Evolutionary conservation across 2,888 invertebrate genomes (phyloP).

Genomic region (Stictocephala bisonia): DNA sequence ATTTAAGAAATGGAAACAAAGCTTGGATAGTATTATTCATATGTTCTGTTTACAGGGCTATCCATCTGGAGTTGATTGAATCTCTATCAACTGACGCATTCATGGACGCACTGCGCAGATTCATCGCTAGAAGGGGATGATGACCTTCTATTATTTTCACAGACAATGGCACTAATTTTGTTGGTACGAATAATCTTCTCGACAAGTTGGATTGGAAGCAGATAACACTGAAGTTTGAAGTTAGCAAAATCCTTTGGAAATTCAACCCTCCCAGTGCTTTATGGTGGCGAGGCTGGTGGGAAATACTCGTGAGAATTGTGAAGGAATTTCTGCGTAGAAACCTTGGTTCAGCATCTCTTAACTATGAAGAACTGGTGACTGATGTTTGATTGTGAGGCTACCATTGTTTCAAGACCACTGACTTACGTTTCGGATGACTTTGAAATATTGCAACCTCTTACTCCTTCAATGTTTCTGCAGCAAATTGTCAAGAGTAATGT

Average conservation of each 20-base stretch:
- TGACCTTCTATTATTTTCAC: constrained; percentile 60
- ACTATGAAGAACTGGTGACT: constrained; percentile 47
- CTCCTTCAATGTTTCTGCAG: constrained; percentile 43
- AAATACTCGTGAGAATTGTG: constrained; percentile 40
- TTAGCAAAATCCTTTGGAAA: constrained; percentile 57
- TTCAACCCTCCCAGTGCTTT: constrained; percentile 60
- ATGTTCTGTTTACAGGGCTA: constrained; percentile 63
- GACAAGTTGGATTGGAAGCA: constrained; percentile 64
- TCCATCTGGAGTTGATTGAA: constrained; percentile 63
- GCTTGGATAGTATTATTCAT: constrained; percentile 63
- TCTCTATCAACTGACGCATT: constrained; percentile 60
- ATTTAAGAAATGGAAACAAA: constrained; percentile 57
- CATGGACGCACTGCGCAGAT: constrained; percentile 60
- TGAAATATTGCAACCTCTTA: constrained; percentile 40
- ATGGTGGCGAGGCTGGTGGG: constrained; percentile 62
- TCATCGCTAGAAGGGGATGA: constrained; percentile 61
- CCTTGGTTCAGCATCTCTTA: constrained; percentile 38
- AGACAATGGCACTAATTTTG: constrained; percentile 65
- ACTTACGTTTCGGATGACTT: constrained; percentile 43
- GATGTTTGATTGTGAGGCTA: constrained; percentile 39
- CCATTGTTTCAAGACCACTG: constrained; percentile 44
- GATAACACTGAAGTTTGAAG: constrained; percentile 57
- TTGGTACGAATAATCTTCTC: constrained; percentile 63
- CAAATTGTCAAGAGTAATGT: background rate
- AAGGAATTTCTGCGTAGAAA: constrained; percentile 45